Conservation (phyloP, 2,113 vertebrate genomes). For the Cephalophus harveyi region DNA sequence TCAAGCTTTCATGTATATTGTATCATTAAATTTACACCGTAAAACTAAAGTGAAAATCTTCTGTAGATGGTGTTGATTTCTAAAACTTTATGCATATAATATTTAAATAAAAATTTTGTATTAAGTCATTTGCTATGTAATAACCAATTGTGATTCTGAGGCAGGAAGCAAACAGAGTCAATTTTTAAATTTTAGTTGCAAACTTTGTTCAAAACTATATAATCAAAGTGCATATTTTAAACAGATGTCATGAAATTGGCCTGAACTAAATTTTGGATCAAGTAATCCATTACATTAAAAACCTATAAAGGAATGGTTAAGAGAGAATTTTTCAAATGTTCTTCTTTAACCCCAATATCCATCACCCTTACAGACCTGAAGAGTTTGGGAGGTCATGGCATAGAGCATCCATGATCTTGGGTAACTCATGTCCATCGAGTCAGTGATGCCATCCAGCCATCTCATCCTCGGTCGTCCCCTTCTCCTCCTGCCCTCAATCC, state of each 20-base stretch:
- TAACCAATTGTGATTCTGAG: background rate
- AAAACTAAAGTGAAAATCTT: slow-evolving; percentile 21
- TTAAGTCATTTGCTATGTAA: background rate
- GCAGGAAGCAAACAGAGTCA: background rate
- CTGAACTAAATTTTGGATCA: background rate
- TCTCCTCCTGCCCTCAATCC: too few relatives aligned
- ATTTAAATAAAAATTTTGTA: slow-evolving; percentile 3
- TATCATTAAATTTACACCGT: background rate
- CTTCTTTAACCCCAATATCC: background rate
- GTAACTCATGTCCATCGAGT: background rate
- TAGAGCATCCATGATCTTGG: background rate
- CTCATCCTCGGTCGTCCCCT: too few relatives aligned
- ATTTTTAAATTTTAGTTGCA: background rate
- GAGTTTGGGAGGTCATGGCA: background rate
- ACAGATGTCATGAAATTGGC: background rate
- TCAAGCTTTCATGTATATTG: slow-evolving; percentile 31
- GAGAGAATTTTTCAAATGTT: background rate
- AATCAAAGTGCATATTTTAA: background rate
- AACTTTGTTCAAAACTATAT: background rate
- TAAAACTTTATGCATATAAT: background rate
- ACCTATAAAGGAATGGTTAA: background rate
- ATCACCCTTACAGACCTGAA: background rate
- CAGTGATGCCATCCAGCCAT: too few relatives aligned
- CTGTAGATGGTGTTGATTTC: background rate
- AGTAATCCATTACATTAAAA: background rate